These are phyloP conservation scores for Pristionchus arcanus DNA, from an alignment of 2,888 invertebrate species.

Conservation along the genomic window DNA sequence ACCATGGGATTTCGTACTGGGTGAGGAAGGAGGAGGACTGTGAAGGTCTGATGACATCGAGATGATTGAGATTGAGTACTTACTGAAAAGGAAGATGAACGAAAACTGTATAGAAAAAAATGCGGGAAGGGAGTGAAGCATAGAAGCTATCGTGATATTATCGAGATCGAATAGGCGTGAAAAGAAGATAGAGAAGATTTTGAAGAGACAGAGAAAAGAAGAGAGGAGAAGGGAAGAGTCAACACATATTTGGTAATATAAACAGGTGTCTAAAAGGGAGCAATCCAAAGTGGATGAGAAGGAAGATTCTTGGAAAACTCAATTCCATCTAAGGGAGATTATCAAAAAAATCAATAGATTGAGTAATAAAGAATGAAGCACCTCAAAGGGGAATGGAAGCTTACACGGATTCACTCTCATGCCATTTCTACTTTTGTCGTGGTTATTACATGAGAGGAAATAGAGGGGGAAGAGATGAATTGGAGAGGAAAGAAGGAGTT, in stretches of 20 bases:
- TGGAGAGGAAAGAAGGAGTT: constrained; percentile 31
- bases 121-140: neutral
- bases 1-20: constrained; percentile 44
- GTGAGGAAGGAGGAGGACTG: constrained; percentile 47
- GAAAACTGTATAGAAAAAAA: neutral
- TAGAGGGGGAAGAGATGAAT: neutral
- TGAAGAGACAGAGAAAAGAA: neutral
- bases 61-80: neutral
- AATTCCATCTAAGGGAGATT: neutral
- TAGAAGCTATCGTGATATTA: constrained; percentile 21
- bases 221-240: constrained; percentile 11
- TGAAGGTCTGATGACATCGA: constrained; percentile 30
- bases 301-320: neutral
- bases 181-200: constrained; percentile 26
- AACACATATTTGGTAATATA: constrained; percentile 47
- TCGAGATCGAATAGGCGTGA: neutral
- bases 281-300: neutral
- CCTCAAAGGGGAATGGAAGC: neutral
- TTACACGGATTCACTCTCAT: neutral
- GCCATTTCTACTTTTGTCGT: constrained; percentile 27
- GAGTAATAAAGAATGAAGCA: neutral
- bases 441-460: constrained; percentile 26
- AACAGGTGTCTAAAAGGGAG: constrained; percentile 27
- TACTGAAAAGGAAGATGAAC: neutral
- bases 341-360: constrained; percentile 4